A percentile compares a stretch with the other conserved stretches of the same genome.
phyloP scores from a whole-genome alignment of 64 coral and sea anemone species.

The Pocillopora damicornis region DNA sequence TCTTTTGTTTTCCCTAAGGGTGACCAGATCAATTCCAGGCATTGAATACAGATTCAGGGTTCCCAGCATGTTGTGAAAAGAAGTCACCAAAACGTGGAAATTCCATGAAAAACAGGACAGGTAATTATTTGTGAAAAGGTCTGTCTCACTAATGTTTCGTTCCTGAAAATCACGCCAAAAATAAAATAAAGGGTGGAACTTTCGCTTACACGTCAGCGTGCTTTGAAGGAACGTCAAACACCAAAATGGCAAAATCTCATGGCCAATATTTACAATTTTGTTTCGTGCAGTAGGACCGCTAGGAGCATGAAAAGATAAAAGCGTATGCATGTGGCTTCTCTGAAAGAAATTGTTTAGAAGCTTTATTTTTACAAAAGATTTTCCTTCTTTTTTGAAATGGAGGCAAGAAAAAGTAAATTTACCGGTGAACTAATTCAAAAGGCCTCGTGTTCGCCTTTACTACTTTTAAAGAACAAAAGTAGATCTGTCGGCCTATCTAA shows the following conservation, averaged over 20 bases:
- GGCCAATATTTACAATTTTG: constrained; percentile 19
- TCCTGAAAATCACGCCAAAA: not conserved
- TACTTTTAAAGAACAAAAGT: not conserved
- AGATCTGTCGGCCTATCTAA: not conserved
- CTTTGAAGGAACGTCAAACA: not conserved
- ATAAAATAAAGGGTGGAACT: not conserved
- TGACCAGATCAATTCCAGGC: not conserved
- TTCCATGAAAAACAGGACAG: not conserved
- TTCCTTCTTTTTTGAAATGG: not conserved
- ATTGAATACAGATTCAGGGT: not conserved
- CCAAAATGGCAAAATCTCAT: not conserved
- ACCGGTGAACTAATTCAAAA: not conserved
- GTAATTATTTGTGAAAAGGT: not conserved
- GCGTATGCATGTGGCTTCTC: constrained; percentile 12
- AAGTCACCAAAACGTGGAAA: not conserved
- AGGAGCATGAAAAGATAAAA: not conserved
- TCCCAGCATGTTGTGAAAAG: not conserved
- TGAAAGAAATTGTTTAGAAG: constrained; percentile 13
- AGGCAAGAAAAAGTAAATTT: not conserved
- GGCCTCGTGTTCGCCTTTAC: constrained; percentile 15
- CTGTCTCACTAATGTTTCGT: not conserved
- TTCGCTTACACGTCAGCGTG: not conserved
- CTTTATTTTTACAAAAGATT: not conserved
- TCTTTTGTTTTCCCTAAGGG: not conserved
- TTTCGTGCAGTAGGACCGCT: not conserved